A percentile compares a stretch with the other conserved stretches of the same genome.
phyloP scores from a whole-genome alignment of 1,140 invertebrate species.

The Papilio glaucus region DNA sequence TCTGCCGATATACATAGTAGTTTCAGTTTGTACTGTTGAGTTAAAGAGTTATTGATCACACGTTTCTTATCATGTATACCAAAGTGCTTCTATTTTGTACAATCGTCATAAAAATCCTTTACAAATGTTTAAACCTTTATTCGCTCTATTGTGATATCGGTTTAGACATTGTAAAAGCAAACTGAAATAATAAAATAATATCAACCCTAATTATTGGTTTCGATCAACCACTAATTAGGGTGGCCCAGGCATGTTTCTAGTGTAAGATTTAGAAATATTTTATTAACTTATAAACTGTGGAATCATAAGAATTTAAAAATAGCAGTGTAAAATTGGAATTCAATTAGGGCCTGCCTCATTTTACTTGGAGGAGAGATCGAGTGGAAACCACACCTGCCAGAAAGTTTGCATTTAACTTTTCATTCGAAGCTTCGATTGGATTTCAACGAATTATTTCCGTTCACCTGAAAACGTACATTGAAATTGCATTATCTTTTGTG shows the following conservation, averaged over 20 bases:
- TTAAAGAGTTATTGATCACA: neutral
- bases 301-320: neutral
- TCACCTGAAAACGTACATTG: neutral
- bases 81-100: too few relatives aligned
- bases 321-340: slow-evolving; percentile 1
- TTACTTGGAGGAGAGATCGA: neutral
- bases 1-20: neutral
- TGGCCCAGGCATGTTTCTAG: too few relatives aligned
- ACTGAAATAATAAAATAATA: neutral
- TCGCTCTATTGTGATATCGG: too few relatives aligned
- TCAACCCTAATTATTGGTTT: neutral
- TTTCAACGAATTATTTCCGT: slow-evolving; percentile 4
- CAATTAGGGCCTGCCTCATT: neutral
- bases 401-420: slow-evolving; percentile 21
- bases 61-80: too few relatives aligned
- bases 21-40: neutral
- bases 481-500: neutral
- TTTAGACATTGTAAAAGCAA: neutral
- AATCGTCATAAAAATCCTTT: too few relatives aligned
- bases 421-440: slow-evolving; percentile 16
- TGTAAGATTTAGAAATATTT: too few relatives aligned
- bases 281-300: too few relatives aligned
- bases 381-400: slow-evolving; percentile 14
- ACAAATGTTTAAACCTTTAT: too few relatives aligned
- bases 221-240: neutral